phyloP scores from a whole-genome alignment of 2,113 vertebrate species.

The Limnothrissa miodon region DNA sequence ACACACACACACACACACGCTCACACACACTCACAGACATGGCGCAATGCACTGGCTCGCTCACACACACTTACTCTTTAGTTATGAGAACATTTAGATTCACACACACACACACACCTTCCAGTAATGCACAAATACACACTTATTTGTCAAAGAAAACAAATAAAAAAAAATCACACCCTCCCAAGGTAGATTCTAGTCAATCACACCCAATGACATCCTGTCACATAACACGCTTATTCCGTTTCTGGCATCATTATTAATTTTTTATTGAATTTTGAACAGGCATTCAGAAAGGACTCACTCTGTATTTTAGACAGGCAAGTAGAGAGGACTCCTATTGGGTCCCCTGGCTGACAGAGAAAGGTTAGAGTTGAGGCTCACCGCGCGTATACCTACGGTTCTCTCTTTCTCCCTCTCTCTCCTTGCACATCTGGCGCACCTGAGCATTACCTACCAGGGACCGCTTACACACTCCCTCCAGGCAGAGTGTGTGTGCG shows the following conservation, averaged over 20 bases:
- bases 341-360: slow-evolving; percentile 28
- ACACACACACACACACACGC: slow-evolving; percentile 37
- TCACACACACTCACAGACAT: slow-evolving; percentile 18
- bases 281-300: too few species aligned
- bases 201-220: slow-evolving; percentile 46
- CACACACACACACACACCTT: slow-evolving; percentile 35
- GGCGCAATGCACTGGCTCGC: slow-evolving; percentile 36
- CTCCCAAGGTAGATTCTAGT: slow-evolving; percentile 35
- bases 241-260: slow-evolving; percentile 8
- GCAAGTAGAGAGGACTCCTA: background rate
- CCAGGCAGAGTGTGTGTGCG: background rate
- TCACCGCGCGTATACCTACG: slow-evolving; percentile 99
- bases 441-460: slow-evolving; percentile 92
- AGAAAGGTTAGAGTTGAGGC: slow-evolving; percentile 85
- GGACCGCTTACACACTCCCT: background rate
- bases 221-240: background rate
- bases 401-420: slow-evolving; percentile 73
- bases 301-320: background rate
- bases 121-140: background rate
- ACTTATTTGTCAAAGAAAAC: background rate
- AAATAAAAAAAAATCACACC: slow-evolving; percentile 20
- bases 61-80: too few species aligned
- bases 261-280: slow-evolving; percentile 37
- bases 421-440: background rate
- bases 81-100: too few species aligned